Percentiles rank a stretch among this genome's conserved stretches.
Evolutionary conservation across 2,113 vertebrate genomes (phyloP).

Genomic region (Astatotilapia flaviijosephi): DNA sequence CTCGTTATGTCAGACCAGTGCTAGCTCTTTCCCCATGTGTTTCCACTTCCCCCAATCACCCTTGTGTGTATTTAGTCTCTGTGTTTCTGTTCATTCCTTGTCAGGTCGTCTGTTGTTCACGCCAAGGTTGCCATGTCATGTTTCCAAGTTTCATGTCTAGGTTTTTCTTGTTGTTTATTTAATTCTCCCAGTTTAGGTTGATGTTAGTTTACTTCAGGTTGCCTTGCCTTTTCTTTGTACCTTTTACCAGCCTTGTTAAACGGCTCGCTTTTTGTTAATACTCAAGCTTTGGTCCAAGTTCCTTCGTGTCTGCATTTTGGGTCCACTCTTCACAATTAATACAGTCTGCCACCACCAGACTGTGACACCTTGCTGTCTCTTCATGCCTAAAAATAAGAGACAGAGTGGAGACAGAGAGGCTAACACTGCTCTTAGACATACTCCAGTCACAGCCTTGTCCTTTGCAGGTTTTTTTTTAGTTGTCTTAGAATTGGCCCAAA

Average conservation of each 20-base stretch:
- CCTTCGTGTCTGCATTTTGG: background rate
- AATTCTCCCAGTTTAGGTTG: too few species aligned
- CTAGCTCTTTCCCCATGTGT: rapidly evolving
- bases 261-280: background rate
- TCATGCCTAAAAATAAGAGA: background rate
- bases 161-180: too few species aligned
- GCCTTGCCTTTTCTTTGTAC: background rate
- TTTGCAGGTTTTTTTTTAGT: background rate
- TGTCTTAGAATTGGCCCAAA: background rate
- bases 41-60: too few species aligned
- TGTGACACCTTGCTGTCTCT: background rate
- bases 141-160: too few species aligned
- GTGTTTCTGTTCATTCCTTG: too few species aligned
- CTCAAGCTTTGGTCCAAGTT: background rate
- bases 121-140: rapidly evolving
- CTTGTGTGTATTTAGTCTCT: too few species aligned
- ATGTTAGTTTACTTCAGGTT: rapidly evolving
- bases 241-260: background rate
- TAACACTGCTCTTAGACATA: background rate
- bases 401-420: background rate
- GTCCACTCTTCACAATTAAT: background rate
- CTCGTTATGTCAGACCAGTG: too few species aligned
- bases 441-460: background rate
- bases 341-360: background rate
- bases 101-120: too few species aligned